phyloP scores from a whole-genome alignment of 1,140 invertebrate species.

The Heliconius hewitsoni region DNA sequence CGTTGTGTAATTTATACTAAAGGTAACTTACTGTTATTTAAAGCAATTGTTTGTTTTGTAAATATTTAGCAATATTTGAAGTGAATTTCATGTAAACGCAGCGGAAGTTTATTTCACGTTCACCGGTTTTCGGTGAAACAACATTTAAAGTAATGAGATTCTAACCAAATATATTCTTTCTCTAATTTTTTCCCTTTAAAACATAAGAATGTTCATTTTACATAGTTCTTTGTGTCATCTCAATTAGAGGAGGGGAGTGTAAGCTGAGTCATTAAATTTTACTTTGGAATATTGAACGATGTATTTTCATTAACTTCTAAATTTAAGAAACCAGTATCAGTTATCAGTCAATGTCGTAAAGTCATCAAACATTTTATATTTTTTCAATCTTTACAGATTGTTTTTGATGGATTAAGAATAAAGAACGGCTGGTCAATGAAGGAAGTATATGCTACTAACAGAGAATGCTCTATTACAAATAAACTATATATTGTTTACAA shows the following conservation, averaged over 20 bases:
- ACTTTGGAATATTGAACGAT: not conserved
- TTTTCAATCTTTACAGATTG: too few relatives aligned
- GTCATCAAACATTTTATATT: too few relatives aligned
- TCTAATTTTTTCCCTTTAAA: not conserved
- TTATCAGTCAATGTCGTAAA: too few relatives aligned
- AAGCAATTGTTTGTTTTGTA: not conserved
- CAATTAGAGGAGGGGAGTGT: not conserved
- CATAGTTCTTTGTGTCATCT: not conserved
- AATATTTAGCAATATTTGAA: not conserved
- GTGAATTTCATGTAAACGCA: not conserved
- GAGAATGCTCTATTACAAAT: not conserved
- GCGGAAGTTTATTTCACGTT: not conserved
- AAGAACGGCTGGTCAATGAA: too few relatives aligned
- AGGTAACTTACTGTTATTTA: not conserved
- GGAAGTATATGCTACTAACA: too few relatives aligned
- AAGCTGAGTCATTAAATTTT: not conserved
- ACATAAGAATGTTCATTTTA: not conserved
- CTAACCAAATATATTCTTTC: too few relatives aligned
- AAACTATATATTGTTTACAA: not conserved
- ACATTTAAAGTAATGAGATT: too few relatives aligned
- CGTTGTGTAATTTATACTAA: not conserved
- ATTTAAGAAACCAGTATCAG: too few relatives aligned
- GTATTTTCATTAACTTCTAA: too few relatives aligned
- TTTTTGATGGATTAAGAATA: too few relatives aligned
- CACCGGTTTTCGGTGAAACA: not conserved